Evolutionary conservation across 2,797 vertebrate genomes (phyloP).

Genomic region (Pelobates cultripes): DNA sequence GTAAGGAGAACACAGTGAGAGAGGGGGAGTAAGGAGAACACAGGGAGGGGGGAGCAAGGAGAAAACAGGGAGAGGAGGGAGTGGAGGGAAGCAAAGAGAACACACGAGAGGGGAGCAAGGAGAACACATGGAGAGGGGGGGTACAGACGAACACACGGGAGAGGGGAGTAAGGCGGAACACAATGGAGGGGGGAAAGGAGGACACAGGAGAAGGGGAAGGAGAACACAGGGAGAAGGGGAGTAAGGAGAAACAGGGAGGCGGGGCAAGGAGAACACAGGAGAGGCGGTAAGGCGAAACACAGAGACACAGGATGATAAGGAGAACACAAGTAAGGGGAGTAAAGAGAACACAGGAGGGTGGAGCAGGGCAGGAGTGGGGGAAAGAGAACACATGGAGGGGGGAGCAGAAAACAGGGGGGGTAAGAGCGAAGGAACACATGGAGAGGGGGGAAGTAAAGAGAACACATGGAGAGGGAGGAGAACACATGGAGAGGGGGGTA

Average conservation of each 20-base stretch:
- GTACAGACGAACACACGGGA: too few relatives aligned
- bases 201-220: background rate
- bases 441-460: background rate
- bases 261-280: too few relatives aligned
- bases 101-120: too few relatives aligned
- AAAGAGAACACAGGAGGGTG: too few relatives aligned
- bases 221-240: background rate
- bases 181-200: background rate
- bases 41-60: too few relatives aligned
- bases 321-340: background rate
- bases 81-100: too few relatives aligned
- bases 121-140: too few relatives aligned
- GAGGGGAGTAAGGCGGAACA: background rate
- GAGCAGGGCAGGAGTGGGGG: background rate
- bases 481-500: background rate
- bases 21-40: too few relatives aligned
- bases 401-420: background rate
- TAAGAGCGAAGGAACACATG: background rate
- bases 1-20: too few relatives aligned
- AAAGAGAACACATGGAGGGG: background rate
- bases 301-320: background rate
- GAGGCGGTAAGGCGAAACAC: background rate
- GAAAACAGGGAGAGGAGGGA: too few relatives aligned
- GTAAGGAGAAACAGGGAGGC: background rate
- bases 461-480: background rate